Percentiles rank a stretch among this genome's conserved stretches.
phyloP scores from a whole-genome alignment of 2,888 invertebrate genomes.

The Microlaimidae sp. region DNA sequence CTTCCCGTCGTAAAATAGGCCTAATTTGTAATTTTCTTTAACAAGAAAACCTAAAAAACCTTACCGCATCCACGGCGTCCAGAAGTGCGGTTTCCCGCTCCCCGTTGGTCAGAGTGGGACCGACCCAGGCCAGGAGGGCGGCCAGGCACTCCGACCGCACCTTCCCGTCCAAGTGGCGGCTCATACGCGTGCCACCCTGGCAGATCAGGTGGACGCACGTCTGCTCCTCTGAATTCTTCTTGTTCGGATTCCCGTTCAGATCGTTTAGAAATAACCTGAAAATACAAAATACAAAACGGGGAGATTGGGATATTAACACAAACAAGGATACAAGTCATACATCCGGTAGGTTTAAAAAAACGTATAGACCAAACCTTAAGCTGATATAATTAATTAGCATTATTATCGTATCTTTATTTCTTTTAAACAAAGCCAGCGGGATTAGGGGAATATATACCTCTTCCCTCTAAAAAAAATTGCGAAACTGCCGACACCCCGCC shows the following conservation, averaged over 20 bases:
- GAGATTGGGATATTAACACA: no score
- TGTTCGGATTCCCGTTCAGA: slow-evolving; percentile 51
- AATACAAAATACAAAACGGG: no score
- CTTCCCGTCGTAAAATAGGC: slow-evolving; percentile 14
- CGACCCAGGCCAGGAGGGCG: slow-evolving; percentile 39
- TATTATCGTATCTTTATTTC: no score
- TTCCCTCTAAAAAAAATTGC: no score
- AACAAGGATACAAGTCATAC: no score
- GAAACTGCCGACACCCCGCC: no score
- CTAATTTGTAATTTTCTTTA: no score
- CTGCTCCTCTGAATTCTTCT: slow-evolving; percentile 49
- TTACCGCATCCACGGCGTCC: slow-evolving; percentile 33
- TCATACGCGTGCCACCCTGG: slow-evolving; percentile 34
- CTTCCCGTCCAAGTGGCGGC: slow-evolving; percentile 17
- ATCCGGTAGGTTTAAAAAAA: no score
- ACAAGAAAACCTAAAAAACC: background rate
- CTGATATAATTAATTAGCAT: no score
- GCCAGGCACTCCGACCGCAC: slow-evolving; percentile 46
- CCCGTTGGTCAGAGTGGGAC: slow-evolving; percentile 40
- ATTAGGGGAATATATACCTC: no score
- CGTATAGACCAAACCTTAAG: no score
- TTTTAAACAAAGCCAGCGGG: no score
- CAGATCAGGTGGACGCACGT: slow-evolving; percentile 50
- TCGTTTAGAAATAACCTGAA: slow-evolving; percentile 50
- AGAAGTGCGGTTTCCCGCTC: slow-evolving; percentile 47